A percentile compares a stretch with the other conserved stretches of the same genome.
phyloP scores from a whole-genome alignment of 2,888 invertebrate genomes.

The Atrina japonica region DNA sequence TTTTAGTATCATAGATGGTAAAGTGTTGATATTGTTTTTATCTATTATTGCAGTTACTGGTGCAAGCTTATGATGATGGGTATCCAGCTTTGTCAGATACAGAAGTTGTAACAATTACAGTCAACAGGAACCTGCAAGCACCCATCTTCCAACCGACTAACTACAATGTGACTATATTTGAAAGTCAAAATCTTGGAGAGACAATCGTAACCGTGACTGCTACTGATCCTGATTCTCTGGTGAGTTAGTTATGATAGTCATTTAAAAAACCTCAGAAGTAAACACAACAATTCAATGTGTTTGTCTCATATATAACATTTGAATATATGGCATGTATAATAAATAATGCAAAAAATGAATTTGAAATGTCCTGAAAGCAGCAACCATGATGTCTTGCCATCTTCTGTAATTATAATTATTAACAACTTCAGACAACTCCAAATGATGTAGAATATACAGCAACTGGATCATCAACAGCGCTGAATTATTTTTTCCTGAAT shows the following conservation, averaged over 20 bases:
- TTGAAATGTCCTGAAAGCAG: no score
- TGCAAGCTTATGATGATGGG: conserved; percentile 73
- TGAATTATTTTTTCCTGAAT: conserved; percentile 62
- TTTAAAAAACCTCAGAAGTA: no score
- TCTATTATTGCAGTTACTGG: conserved; percentile 60
- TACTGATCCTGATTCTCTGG: conserved; percentile 66
- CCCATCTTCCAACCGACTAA: conserved; percentile 60
- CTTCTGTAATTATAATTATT: no score
- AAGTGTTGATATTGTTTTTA: no score
- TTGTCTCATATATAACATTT: no score
- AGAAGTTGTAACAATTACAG: conserved; percentile 65
- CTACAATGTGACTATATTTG: conserved; percentile 59
- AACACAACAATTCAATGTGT: no score
- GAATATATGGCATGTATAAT: no score
- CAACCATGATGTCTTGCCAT: no score
- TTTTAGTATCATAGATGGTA: no score
- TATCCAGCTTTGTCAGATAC: conserved; percentile 56
- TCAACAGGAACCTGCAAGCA: conserved; percentile 68
- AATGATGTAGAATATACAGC: conserved; percentile 51
- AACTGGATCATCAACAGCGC: conserved; percentile 34
- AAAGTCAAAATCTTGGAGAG: conserved; percentile 63
- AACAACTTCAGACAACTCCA: conserved; percentile 50
- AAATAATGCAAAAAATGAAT: no score
- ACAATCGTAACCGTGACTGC: conserved; percentile 63
- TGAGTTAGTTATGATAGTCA: conserved; percentile 48